phyloP scores from a whole-genome alignment of 1,140 invertebrate species.

The Lepidotrigona ventralis region DNA sequence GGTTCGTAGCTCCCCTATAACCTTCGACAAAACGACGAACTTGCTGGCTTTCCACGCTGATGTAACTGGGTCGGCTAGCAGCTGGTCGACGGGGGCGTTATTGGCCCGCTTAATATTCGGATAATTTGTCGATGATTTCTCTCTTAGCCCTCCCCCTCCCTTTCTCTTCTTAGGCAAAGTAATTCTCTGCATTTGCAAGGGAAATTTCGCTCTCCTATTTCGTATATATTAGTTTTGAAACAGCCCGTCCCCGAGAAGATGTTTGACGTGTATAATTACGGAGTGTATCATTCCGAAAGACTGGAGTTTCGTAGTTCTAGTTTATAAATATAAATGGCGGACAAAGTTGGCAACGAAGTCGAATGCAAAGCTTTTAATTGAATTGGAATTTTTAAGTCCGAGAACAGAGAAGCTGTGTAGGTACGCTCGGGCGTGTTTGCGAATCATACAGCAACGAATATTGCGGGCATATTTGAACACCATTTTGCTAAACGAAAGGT shows the following conservation, averaged over 20 bases:
- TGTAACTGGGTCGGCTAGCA: slow-evolving; percentile 38
- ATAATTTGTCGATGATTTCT: slow-evolving; percentile 44
- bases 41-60: slow-evolving; percentile 37
- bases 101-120: slow-evolving; percentile 40
- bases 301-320: not conserved
- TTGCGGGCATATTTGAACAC: slow-evolving; percentile 36
- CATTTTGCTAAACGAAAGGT: slow-evolving; percentile 37
- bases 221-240: not conserved
- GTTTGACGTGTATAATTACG: not conserved
- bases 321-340: not conserved
- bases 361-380: not conserved
- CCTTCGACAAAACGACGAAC: slow-evolving; percentile 38
- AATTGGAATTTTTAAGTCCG: not conserved
- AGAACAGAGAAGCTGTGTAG: not conserved
- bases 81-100: slow-evolving; percentile 22
- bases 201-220: not conserved
- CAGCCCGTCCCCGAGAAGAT: not conserved
- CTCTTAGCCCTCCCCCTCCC: not conserved
- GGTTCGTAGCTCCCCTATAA: slow-evolving; percentile 19
- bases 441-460: slow-evolving; percentile 9
- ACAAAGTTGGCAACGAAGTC: not conserved
- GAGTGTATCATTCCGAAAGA: not conserved
- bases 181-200: slow-evolving; percentile 5
- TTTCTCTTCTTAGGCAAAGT: not conserved
- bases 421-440: not conserved